Percentiles rank a stretch among this genome's conserved stretches.
Conservation (phyloP, 2,113 vertebrate species). For the Chitala chitala region DNA sequence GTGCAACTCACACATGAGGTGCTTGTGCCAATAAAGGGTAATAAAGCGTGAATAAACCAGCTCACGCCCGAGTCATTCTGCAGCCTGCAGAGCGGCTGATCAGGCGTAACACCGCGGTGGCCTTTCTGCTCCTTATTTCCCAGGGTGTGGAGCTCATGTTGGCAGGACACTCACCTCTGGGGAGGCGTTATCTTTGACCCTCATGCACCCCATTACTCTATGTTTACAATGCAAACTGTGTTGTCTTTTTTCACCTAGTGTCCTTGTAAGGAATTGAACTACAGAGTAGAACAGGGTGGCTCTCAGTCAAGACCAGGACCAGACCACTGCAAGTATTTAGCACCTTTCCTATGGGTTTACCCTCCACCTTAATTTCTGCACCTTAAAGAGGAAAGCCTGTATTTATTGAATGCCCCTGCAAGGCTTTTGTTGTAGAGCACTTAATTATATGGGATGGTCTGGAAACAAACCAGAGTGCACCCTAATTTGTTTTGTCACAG, state of each 20-base stretch:
- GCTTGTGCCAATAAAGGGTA: constrained; percentile 63
- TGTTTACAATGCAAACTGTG: neutral
- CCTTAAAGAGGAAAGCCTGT: no score
- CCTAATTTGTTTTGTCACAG: no score
- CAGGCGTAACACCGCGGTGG: constrained; percentile 27
- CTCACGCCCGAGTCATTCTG: constrained; percentile 47
- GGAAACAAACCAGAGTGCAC: no score
- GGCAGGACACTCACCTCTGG: neutral
- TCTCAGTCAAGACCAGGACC: no score
- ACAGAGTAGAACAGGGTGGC: no score
- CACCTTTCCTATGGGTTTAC: no score
- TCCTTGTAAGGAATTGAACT: neutral
- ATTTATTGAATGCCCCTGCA: no score
- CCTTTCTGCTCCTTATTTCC: constrained; percentile 46
- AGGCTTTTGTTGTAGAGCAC: no score
- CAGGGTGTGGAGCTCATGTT: constrained; percentile 1
- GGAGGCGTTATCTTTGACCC: neutral
- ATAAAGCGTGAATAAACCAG: constrained; percentile 50
- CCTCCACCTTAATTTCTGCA: neutral
- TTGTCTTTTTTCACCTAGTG: neutral
- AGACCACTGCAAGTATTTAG: no score
- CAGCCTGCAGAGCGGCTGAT: constrained; percentile 20
- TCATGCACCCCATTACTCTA: neutral
- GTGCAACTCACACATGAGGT: constrained; percentile 55
- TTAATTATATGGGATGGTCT: no score